Evolutionary conservation across 2,797 vertebrate species (phyloP).

Genomic region (Tenualosa ilisha): DNA sequence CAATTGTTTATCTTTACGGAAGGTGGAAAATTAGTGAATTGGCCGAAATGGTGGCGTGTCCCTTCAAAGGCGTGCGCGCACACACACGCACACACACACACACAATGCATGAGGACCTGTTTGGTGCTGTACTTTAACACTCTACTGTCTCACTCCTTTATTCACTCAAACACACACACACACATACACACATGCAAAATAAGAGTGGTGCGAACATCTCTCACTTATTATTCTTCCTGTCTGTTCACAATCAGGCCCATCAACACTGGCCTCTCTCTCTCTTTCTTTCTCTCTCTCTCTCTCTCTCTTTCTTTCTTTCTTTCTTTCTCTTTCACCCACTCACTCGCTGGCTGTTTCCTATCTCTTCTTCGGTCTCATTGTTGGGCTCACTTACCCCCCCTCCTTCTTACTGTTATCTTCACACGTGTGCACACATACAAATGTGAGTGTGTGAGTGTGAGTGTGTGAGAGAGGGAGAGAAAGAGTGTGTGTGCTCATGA

Average conservation of each 20-base stretch:
- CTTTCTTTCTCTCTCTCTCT: too few species aligned
- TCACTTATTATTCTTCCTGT: neutral
- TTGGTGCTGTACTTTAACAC: too few species aligned
- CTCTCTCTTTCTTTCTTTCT: too few species aligned
- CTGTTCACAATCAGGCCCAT: neutral
- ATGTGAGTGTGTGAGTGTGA: neutral
- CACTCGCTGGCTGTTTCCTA: too few species aligned
- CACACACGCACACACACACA: too few species aligned
- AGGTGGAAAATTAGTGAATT: too few species aligned
- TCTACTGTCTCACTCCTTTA: neutral
- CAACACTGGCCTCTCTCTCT: neutral
- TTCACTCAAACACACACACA: neutral
- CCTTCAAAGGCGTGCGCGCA: too few species aligned
- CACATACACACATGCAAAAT: neutral
- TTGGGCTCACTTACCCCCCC: neutral
- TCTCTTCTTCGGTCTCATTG: neutral
- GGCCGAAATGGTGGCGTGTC: too few species aligned
- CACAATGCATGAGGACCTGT: neutral
- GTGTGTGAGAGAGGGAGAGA: neutral
- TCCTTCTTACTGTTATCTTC: neutral
- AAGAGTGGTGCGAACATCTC: neutral
- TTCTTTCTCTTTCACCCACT: too few species aligned
- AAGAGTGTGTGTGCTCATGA: neutral
- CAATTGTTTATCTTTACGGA: too few species aligned
- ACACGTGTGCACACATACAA: neutral